Conservation (phyloP, 1,140 invertebrate genomes). For the Ericerus pela region DNA sequence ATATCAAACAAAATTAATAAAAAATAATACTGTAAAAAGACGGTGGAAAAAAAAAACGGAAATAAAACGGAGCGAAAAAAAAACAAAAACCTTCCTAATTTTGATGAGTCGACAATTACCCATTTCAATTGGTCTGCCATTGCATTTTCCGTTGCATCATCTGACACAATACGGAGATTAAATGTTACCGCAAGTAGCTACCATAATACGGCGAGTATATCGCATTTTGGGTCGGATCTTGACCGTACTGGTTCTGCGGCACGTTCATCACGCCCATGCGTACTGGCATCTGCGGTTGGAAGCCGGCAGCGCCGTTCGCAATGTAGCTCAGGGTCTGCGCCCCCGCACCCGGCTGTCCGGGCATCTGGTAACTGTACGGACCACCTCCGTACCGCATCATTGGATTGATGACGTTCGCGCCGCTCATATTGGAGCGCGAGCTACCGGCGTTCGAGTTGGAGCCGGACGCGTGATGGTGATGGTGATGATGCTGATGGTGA, state of each 20-base stretch:
- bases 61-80: no score
- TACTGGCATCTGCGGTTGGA: not conserved
- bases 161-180: not conserved
- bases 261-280: not conserved
- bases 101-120: not conserved
- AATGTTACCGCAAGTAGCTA: conserved; percentile 3
- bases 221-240: conserved; percentile 1
- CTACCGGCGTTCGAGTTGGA: not conserved
- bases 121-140: not conserved
- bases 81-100: no score
- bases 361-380: not conserved
- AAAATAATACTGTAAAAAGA: no score
- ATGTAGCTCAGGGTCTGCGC: not conserved
- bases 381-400: not conserved
- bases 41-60: no score
- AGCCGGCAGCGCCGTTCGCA: not conserved
- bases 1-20: no score
- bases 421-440: not conserved
- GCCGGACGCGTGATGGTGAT: no score
- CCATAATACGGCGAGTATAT: not conserved
- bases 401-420: not conserved
- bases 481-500: no score
- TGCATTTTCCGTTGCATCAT: not conserved
- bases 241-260: not conserved
- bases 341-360: not conserved